A percentile compares a stretch with the other conserved stretches of the same genome.
phyloP scores from a whole-genome alignment of 2,797 vertebrate genomes.

The Enteromius treurensis region DNA sequence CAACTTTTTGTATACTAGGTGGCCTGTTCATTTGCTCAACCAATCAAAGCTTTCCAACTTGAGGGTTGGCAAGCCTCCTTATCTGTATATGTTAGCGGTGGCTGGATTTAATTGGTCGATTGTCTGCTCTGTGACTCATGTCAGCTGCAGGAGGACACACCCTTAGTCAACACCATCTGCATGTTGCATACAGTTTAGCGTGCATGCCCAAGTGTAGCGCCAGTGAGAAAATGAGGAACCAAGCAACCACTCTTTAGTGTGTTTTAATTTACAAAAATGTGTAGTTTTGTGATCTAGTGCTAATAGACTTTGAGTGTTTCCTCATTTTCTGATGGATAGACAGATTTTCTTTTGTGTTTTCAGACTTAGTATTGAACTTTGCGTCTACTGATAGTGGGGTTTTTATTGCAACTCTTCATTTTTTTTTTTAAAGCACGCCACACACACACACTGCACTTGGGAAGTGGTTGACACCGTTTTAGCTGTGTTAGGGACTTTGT shows the following conservation, averaged over 20 bases:
- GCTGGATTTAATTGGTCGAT: conserved; percentile 49
- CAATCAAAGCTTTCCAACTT: conserved; percentile 44
- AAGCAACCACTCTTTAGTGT: background rate
- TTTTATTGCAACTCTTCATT: conserved; percentile 42
- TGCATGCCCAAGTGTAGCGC: background rate
- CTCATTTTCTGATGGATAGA: background rate
- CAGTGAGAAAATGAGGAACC: conserved; percentile 29
- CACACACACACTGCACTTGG: background rate
- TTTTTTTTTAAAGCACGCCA: background rate
- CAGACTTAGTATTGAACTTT: conserved; percentile 42
- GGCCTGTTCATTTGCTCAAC: conserved; percentile 40
- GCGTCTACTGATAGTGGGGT: conserved; percentile 42
- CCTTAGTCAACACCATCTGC: background rate
- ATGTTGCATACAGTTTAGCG: background rate
- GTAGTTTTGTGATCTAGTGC: background rate
- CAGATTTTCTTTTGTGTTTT: conserved; percentile 6
- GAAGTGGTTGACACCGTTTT: conserved; percentile 26
- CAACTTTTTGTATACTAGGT: conserved; percentile 23
- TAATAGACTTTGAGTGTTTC: background rate
- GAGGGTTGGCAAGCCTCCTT: conserved; percentile 6
- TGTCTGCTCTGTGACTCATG: conserved; percentile 26
- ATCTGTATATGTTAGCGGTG: conserved; percentile 28
- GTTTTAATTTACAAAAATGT: background rate
- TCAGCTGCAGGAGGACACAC: conserved; percentile 21
- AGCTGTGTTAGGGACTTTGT: conserved; percentile 13